Base-by-base conservation (phyloP, 2,113 vertebrate genomes). In the Prionailurus viverrinus region DNA sequence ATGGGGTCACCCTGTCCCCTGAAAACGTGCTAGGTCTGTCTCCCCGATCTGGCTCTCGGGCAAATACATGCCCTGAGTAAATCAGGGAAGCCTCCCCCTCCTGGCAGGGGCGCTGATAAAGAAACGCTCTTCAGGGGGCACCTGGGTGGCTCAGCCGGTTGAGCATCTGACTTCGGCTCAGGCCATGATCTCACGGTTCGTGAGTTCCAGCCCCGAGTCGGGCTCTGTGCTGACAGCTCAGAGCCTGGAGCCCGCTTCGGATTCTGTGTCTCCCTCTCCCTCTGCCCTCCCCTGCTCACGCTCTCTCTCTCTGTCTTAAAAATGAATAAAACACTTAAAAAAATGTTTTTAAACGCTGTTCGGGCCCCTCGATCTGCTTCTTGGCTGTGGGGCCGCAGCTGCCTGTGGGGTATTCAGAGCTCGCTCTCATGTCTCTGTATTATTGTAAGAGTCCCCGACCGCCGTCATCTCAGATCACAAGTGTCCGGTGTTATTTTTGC, bases 401-500 rank as follows among this genome's bases (percentile, higher is more conserved):
- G 25, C 1, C 48, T 2, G 4, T 4, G 12, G 33, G 4, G 19
- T 27, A 3, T 23, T 12, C 15, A 25, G 41, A 41, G 51, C 13
- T n/a, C 7, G 6, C n/a, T 45, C 7, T 3, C 66, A 55, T 36
- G 39, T 87, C 81, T 51, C 66, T 9, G 19, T 36, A 5, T 63
- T 19, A 1, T 1, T 10, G 48, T 65, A 3, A 7, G 7, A 15
- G 29, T 29, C 73, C 61, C 63, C 19, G 7, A 0, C 2, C 5
- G 48, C 14, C n/a, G 2, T 12, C 21, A 1, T 25, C 63, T 8
- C 25, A 27, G n/a, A 27, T n/a, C 65, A 61, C 65, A 3, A 21
- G 23, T 8, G 7, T 53, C 85, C 4, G 0, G 85, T 3, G 27
- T 48, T 7, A 53, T 9, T 15, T 12, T 27, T 36, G 61, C 48